These are phyloP conservation scores for Willowsia nigromaculata DNA, from an alignment of 2,888 invertebrate species.

Conservation along the genomic window DNA sequence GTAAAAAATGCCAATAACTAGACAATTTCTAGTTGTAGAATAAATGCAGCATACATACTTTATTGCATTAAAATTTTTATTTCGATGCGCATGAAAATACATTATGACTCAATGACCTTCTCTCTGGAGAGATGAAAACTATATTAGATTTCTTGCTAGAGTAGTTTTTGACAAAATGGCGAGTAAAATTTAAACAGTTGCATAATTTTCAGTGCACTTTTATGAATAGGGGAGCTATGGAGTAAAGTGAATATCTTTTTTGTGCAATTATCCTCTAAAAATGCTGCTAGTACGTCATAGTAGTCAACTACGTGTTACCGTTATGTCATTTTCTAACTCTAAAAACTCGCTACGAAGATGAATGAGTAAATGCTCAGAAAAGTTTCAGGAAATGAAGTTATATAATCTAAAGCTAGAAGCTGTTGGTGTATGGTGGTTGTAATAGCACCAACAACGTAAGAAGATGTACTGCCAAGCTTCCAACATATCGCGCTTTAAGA, in stretches of 20 bases:
- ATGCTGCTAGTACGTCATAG: background rate
- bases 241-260: too few relatives aligned
- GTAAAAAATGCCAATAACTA: background rate
- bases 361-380: background rate
- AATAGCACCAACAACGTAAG: background rate
- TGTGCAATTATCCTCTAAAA: background rate
- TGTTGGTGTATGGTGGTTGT: background rate
- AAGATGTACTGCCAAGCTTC: background rate
- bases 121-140: background rate
- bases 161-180: background rate
- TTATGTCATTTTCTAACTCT: constrained; percentile 7
- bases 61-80: background rate
- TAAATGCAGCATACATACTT: background rate
- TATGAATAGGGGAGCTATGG: background rate
- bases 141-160: background rate
- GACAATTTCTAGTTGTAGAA: background rate
- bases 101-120: background rate
- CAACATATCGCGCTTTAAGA: background rate
- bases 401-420: constrained; percentile 15
- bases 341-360: background rate
- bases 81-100: background rate
- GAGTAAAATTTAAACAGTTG: constrained; percentile 4
- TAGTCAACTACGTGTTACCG: background rate
- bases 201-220: constrained; percentile 4
- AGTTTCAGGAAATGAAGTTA: constrained; percentile 64